phyloP scores from a whole-genome alignment of 2,888 invertebrate genomes.

The Graphium colonna region DNA sequence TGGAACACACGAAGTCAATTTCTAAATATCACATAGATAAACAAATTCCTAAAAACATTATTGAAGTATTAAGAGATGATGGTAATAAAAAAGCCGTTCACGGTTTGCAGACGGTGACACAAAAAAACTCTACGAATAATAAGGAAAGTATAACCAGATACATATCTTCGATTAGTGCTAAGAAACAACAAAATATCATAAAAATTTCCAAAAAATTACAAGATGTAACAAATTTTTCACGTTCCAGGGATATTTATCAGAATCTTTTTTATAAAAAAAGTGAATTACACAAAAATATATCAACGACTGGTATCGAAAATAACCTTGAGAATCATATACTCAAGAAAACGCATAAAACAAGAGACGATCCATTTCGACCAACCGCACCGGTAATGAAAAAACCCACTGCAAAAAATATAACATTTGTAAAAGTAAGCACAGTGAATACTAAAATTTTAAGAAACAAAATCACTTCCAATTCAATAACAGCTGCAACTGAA shows the following conservation, averaged over 20 bases:
- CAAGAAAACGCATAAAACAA: no score
- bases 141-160: not conserved
- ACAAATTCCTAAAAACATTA: no score
- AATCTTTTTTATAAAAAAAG: not conserved
- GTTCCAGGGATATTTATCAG: not conserved
- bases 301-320: no score
- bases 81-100: not conserved
- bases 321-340: no score
- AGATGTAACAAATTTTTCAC: not conserved
- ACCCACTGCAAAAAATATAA: not conserved
- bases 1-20: no score
- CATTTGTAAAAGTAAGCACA: not conserved
- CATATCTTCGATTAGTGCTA: not conserved
- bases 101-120: not conserved
- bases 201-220: not conserved
- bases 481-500: conserved; percentile 5
- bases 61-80: no score
- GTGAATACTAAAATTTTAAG: not conserved
- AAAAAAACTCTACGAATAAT: not conserved
- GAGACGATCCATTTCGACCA: no score
- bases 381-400: no score
- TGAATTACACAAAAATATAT: not conserved
- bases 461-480: not conserved
- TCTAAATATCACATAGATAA: no score
- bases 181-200: not conserved